phyloP scores from a whole-genome alignment of 2,113 vertebrate genomes.

The Brachyhypopomus gauderio region DNA sequence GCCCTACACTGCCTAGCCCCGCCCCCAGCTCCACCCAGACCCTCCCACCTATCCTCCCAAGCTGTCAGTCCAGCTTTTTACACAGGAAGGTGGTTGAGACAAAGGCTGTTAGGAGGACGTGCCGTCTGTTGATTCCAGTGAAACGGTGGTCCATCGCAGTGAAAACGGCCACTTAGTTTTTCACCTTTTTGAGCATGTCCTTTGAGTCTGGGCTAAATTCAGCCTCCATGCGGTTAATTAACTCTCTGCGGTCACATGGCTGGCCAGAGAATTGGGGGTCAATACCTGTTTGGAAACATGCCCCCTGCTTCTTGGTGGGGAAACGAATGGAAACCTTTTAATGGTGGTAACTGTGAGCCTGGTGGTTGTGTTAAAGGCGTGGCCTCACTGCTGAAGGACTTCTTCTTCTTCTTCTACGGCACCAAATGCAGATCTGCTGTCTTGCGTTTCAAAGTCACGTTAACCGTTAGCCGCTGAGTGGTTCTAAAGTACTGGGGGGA shows the following conservation, averaged over 20 bases:
- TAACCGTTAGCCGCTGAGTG: conserved; percentile 56
- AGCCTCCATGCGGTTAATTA: not conserved
- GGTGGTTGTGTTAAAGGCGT: conserved; percentile 46
- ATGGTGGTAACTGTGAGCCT: conserved; percentile 36
- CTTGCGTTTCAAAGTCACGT: conserved; percentile 57
- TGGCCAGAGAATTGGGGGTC: conserved; percentile 60
- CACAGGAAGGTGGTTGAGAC: conserved; percentile 17
- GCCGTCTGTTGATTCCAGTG: conserved; percentile 17
- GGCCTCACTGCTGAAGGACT: conserved; percentile 31
- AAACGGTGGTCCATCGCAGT: conserved; percentile 14
- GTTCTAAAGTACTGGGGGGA: conserved; percentile 64
- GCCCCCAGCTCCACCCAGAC: conserved; percentile 46
- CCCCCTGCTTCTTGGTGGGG: conserved; percentile 51
- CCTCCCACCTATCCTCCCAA: too few species aligned
- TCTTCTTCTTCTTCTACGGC: conserved; percentile 35
- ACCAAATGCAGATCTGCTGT: conserved; percentile 23
- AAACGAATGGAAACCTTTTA: conserved; percentile 41
- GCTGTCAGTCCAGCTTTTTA: too few species aligned
- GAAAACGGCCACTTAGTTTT: not conserved
- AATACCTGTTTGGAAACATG: conserved; percentile 55
- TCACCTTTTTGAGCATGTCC: conserved; percentile 5
- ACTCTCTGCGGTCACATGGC: conserved; percentile 38
- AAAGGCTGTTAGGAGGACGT: conserved; percentile 15
- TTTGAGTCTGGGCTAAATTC: conserved; percentile 52
- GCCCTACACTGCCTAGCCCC: conserved; percentile 27